Evolutionary conservation across 2,888 invertebrate genomes (phyloP), one percentile per base, ranked within the genome.

Genomic region (Sarcophaga variegata): DNA sequence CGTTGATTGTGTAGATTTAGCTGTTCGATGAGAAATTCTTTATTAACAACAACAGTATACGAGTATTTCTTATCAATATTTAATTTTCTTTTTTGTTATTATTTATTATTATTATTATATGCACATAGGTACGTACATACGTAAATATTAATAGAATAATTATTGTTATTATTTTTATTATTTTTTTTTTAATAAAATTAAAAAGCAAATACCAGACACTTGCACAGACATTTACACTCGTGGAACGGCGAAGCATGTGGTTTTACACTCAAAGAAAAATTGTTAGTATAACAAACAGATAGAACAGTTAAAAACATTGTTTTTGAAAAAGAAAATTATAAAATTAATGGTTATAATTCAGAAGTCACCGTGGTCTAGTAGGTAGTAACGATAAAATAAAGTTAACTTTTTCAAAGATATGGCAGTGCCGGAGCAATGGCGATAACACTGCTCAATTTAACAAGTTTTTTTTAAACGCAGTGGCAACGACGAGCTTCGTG

Each of bases 161-260:
- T 8, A 37, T 37, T 37, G 8, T 37, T 37, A 37, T 37, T 37
- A 37, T 37, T 37, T 10, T 37, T 8, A 37, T 37, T 37, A 37
- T 37, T 37, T 37, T 22, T 22, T 27, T 27, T 37, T 4, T 17
- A 75, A 11, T 27, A 72, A 81, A 75, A 3, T 49, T 67, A 11
- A 67, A 69, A 75, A 27, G 37, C 22, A 76, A 59, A 70, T 70
- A 64, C 64, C 70, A 82, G 81, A 82, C 81, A 81, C 70, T 70
- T 59, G 45, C 45, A 59, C 14, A 63, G 63, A 54, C 69, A 63
- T 63, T 47, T 5, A 71, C 47, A 14, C 8, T 60, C 49, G 17
- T 54, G 4, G 17, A 14, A 54, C 4, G 12, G 17, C 54, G 54
- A 14, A 54, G 54, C 17, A 54, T 17, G 54, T 12, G 17, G 54